Evolutionary conservation across 2,888 invertebrate species (phyloP), one percentile per base, ranked within the genome.

Genomic region (Lithophane socia): DNA sequence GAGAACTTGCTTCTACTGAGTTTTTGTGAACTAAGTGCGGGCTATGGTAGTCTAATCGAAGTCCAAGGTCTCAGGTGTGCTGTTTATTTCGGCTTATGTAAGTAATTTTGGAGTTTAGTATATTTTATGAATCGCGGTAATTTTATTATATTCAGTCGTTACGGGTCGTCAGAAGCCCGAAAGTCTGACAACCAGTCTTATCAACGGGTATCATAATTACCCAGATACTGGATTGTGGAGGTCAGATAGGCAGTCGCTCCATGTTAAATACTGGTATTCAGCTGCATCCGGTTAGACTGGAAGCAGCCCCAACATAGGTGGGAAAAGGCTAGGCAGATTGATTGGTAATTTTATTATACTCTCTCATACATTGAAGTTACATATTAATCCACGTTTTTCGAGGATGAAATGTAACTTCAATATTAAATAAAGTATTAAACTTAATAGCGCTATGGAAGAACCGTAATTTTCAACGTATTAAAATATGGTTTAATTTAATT

Each of bases 31-130:
- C 90, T 90, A 91, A 91, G 92, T 92, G 92, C 90, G 87, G 90
- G 89, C 80, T 87, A 87, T 90, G 87, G 88, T 84, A 86, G 91
- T 90, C 80, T 88, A 90, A 89, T 90, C 93, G 92, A 93, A 95
- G 94, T 95, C 94, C 95, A 95, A 96, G 95, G 95, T 91, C 93
- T 91, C 75, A 68, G 72, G 80, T 87, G 86, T 91, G 92, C 90
- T 90, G 89, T 91, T 90, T 88, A 90, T 94, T 93, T 93, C 92
- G 90, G 91, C 91, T 88, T 86, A 89, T 87, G 91, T 92, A 92
- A 92, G 92, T 92, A 86, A 85, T 89, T 91, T 90, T 87, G 79
- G 73, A 76, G 77, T 84, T 79, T 72, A 80, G 72, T 73, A 83
- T 80, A 86, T 86, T 86, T 83, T 82, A 67, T 79, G 68, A 76